A percentile compares a stretch with the other conserved stretches of the same genome.
phyloP scores from a whole-genome alignment of 2,797 vertebrate species.

The Selene dorsalis region DNA sequence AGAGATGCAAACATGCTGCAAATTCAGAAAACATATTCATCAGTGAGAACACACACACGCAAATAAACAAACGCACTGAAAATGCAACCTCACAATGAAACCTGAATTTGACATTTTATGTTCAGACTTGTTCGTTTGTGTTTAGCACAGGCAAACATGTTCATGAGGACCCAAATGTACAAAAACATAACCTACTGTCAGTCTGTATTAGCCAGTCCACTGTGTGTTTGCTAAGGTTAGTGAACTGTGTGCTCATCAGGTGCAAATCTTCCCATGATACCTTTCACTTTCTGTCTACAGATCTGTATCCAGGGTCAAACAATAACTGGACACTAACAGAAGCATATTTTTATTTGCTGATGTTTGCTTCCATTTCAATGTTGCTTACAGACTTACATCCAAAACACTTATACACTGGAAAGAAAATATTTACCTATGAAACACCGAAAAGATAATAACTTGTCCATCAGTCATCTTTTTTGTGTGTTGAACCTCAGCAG shows the following conservation, averaged over 20 bases:
- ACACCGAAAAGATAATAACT: too few species aligned
- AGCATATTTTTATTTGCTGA: not conserved
- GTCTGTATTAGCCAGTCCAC: too few species aligned
- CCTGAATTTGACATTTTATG: not conserved
- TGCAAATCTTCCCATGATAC: not conserved
- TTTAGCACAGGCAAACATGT: not conserved
- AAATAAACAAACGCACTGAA: too few species aligned
- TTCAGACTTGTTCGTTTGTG: not conserved
- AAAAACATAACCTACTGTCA: too few species aligned
- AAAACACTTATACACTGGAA: not conserved
- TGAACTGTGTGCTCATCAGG: not conserved
- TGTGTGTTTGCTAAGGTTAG: not conserved
- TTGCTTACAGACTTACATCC: not conserved
- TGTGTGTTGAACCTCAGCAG: too few species aligned
- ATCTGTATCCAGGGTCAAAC: too few species aligned
- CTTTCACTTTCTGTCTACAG: too few species aligned
- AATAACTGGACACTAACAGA: not conserved
- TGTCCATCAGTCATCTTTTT: too few species aligned
- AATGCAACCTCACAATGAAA: not conserved
- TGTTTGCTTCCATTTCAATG: not conserved
- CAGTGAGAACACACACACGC: too few species aligned
- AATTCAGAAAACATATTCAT: too few species aligned
- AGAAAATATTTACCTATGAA: too few species aligned
- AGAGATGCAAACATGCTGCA: too few species aligned
- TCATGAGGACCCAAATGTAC: not conserved